phyloP scores from a whole-genome alignment of 1,140 invertebrate species.

The Drosophila athabasca region DNA sequence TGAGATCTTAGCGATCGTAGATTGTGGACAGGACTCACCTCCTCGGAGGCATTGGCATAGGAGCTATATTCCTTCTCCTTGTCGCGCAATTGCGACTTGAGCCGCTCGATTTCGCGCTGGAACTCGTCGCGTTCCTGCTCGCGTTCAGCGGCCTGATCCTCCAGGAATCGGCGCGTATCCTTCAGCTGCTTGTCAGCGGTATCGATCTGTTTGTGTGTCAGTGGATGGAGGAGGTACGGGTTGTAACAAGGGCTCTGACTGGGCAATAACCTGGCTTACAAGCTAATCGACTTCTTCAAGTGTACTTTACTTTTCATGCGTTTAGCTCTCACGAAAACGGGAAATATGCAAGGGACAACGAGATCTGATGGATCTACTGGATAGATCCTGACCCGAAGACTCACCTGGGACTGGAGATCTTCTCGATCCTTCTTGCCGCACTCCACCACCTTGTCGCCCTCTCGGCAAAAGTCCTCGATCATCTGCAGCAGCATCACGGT shows the following conservation, averaged over 20 bases:
- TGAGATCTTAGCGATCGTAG: constrained; percentile 44
- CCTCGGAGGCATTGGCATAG: constrained; percentile 85
- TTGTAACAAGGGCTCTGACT: constrained; percentile 26
- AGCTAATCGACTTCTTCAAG: constrained; percentile 38
- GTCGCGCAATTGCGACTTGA: constrained; percentile 87
- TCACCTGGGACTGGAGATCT: constrained; percentile 90
- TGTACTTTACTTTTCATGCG: constrained; percentile 58
- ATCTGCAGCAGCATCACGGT: constrained; percentile 84
- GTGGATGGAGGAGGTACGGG: constrained; percentile 12
- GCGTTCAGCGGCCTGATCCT: constrained; percentile 91
- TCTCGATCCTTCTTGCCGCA: constrained; percentile 87
- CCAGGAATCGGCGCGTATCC: constrained; percentile 89
- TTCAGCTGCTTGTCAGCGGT: constrained; percentile 91
- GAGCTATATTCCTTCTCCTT: constrained; percentile 86
- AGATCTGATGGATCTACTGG: background rate
- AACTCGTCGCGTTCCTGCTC: constrained; percentile 92
- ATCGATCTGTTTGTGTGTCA: constrained; percentile 86
- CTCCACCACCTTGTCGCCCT: constrained; percentile 87
- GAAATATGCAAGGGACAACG: constrained; percentile 6
- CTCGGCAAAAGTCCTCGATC: constrained; percentile 86
- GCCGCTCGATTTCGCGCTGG: constrained; percentile 85
- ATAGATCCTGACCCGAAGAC: background rate
- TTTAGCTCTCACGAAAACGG: constrained; percentile 46
- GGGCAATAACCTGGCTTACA: constrained; percentile 47
- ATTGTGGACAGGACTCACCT: constrained; percentile 83